Conservation (phyloP, 1,140 invertebrate genomes). For the Helicoverpa armigera region DNA sequence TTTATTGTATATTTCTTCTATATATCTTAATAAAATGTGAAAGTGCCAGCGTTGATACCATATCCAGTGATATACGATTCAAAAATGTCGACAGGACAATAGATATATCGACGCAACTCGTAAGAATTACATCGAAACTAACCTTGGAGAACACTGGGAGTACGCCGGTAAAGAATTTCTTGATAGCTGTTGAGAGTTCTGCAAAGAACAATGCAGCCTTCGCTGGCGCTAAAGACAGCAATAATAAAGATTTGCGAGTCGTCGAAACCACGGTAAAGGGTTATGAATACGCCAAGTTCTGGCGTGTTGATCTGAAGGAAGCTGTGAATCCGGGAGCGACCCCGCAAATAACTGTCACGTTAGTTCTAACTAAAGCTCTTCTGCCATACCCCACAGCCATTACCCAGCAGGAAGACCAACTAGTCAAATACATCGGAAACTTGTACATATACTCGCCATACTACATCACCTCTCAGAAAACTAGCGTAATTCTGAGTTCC, state of each 20-base stretch:
- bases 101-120: constrained; percentile 95
- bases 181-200: constrained; percentile 90
- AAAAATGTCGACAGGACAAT: constrained; percentile 95
- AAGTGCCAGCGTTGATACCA: constrained; percentile 72
- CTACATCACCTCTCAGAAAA: constrained; percentile 92
- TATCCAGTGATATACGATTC: constrained; percentile 88
- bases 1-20: constrained; percentile 72
- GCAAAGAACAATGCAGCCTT: constrained; percentile 90
- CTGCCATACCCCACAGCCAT: constrained; percentile 95
- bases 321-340: constrained; percentile 88
- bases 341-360: constrained; percentile 90
- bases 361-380: constrained; percentile 92
- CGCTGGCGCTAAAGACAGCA: constrained; percentile 90
- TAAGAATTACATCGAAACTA: constrained; percentile 93
- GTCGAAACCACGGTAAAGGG: constrained; percentile 86
- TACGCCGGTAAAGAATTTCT: constrained; percentile 89
- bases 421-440: constrained; percentile 95
- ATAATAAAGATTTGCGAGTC: constrained; percentile 89
- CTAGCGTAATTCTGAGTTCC: constrained; percentile 92
- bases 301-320: constrained; percentile 89
- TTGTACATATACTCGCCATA: constrained; percentile 96
- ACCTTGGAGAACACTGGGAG: constrained; percentile 94
- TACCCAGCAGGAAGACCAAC: constrained; percentile 96
- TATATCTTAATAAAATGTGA: constrained; percentile 65
- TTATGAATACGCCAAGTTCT: constrained; percentile 87